Base-by-base conservation (phyloP, 2,797 vertebrate species). In the Huso huso region DNA sequence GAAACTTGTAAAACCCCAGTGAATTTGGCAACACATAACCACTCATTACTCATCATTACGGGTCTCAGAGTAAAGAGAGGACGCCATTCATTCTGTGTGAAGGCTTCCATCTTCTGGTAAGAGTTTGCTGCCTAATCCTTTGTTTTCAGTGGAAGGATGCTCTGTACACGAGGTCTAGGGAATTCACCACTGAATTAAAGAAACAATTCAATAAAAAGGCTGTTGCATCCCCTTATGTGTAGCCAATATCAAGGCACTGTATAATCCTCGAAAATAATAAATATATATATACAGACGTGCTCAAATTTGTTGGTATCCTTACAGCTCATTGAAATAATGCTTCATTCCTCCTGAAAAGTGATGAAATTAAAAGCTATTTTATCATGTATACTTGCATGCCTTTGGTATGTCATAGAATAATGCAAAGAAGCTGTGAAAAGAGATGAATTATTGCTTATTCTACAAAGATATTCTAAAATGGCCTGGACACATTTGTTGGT, bases 11-110 rank as follows among this genome's bases (percentile, higher is more conserved):
- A 68, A 65, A 67, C 49, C 53, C 49, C 61, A 61, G 18, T 65
- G 9, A 51, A 60, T 71, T 67, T 75, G 69, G 51, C 61, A 64
- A 67, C 68, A 62, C 13, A 51, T 61, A 71, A 66, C 70, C 58
- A 62, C 61, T 70, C 58, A 13, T 67, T 67, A 61, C 57, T 53
- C 52, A 52, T 66, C 58, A 66, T 66, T 55, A 70, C 59, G 63
- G 60, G 37, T 13, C 6, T 55, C 48, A 13, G 68, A 71, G 66
- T 11, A 66, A 58, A 70, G 62, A 8, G 37, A 55, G 10, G 15
- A 23, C 8, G 37, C 10, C 50, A 60, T 65, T 63, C 18, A 58
- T 52, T 68, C 55, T 50, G 65, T 12, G 51, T 12, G 15, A 61
- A 52, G 58, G 69, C 49, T 61, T 62, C 50, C 57, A 18, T 51